These are phyloP conservation scores for Eufriesea mexicana DNA, from an alignment of 1,140 invertebrate species.

Conservation along the genomic window DNA sequence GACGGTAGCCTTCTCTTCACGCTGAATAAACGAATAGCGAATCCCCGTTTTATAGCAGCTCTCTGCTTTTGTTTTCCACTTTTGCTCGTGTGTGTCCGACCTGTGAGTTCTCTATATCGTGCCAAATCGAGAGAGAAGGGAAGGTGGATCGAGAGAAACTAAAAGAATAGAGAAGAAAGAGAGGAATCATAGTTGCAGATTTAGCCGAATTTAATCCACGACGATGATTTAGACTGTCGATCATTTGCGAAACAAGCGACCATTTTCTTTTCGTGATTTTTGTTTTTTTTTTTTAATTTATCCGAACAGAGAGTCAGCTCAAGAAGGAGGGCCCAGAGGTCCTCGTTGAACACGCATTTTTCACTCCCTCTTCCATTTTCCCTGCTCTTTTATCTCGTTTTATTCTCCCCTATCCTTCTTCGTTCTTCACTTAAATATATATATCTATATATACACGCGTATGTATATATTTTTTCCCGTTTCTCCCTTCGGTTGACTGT, in stretches of 20 bases:
- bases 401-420: neutral
- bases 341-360: slow-evolving; percentile 28
- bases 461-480: slow-evolving; percentile 3
- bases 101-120: slow-evolving; percentile 68
- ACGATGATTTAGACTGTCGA: neutral
- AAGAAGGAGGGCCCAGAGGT: no score
- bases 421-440: neutral
- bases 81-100: slow-evolving; percentile 53
- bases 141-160: slow-evolving; percentile 27
- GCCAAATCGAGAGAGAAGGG: slow-evolving; percentile 57
- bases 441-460: no score
- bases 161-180: slow-evolving; percentile 32
- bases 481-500: slow-evolving; percentile 33
- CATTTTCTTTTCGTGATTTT: neutral
- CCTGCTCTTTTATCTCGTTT: neutral
- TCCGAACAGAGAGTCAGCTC: neutral
- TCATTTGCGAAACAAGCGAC: slow-evolving; percentile 2
- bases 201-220: slow-evolving; percentile 21
- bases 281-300: neutral
- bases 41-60: slow-evolving; percentile 38
- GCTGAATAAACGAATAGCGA: slow-evolving; percentile 30
- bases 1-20: slow-evolving; percentile 44
- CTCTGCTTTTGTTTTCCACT: slow-evolving; percentile 14
- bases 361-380: slow-evolving; percentile 1
- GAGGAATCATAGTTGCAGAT: slow-evolving; percentile 40